Percentiles rank a stretch among this genome's conserved stretches.
Conservation (phyloP, 2,113 vertebrate genomes). For the Verasper variegatus region DNA sequence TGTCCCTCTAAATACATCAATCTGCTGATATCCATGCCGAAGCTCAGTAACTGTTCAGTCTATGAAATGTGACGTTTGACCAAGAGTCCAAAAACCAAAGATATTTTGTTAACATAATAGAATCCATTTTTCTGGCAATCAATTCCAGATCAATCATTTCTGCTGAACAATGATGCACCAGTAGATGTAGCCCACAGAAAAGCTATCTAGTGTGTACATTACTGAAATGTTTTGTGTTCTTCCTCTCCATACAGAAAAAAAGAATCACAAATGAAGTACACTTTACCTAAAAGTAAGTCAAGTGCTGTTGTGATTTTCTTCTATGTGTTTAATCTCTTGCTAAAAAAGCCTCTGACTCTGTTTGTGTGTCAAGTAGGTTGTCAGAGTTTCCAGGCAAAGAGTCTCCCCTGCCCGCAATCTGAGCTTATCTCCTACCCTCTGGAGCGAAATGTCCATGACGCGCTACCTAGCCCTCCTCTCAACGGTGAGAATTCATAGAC, state of each 20-base stretch:
- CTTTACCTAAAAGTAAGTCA: constrained; percentile 75
- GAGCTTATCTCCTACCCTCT: constrained; percentile 80
- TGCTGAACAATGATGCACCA: no score
- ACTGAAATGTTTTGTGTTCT: not conserved
- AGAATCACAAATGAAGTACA: constrained; percentile 71
- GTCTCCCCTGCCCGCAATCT: constrained; percentile 64
- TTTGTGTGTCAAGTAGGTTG: constrained; percentile 58
- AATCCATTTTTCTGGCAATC: no score
- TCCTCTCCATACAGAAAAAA: constrained; percentile 72
- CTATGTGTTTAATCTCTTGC: not conserved
- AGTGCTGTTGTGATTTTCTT: not conserved
- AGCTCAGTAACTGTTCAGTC: not conserved
- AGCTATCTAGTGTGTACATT: not conserved
- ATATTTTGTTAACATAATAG: no score
- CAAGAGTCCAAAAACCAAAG: no score
- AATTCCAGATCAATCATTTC: no score
- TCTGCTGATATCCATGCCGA: no score
- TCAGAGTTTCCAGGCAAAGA: constrained; percentile 77
- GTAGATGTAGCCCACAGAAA: no score
- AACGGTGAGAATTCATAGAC: constrained; percentile 78
- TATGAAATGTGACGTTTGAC: no score
- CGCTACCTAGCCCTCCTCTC: constrained; percentile 74
- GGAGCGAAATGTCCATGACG: constrained; percentile 65
- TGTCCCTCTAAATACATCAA: not conserved
- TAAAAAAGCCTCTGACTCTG: constrained; percentile 6